These are phyloP conservation scores for Bombyx huttoni DNA, from an alignment of 2,888 invertebrate genomes.

Conservation along the genomic window DNA sequence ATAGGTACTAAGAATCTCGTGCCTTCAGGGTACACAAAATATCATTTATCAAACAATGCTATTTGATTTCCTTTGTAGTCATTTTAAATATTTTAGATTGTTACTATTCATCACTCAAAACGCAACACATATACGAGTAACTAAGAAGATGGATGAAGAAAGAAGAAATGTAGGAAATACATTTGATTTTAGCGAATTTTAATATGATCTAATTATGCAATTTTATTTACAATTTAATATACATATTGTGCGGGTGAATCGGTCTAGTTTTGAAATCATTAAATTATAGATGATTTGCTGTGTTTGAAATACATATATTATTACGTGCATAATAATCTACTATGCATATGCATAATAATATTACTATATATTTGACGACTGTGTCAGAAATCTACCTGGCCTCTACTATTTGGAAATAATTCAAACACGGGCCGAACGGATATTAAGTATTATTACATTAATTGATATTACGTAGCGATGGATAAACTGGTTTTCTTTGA, in stretches of 20 bases:
- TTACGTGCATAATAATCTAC: too few relatives aligned
- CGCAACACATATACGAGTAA: not conserved
- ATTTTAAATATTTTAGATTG: slow-evolving; percentile 9
- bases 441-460: not conserved
- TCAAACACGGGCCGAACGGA: not conserved
- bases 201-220: too few relatives aligned
- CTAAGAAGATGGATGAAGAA: not conserved
- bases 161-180: not conserved
- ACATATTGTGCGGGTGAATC: too few relatives aligned
- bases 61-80: slow-evolving; percentile 16
- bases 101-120: slow-evolving; percentile 10
- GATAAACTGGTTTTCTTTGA: not conserved
- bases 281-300: too few relatives aligned
- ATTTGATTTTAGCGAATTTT: not conserved
- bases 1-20: slow-evolving; percentile 1
- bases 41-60: slow-evolving; percentile 18
- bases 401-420: not conserved
- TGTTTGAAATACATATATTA: too few relatives aligned
- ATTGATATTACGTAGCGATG: not conserved
- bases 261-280: too few relatives aligned
- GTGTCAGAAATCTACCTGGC: not conserved
- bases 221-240: too few relatives aligned
- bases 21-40: slow-evolving; percentile 11
- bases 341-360: too few relatives aligned
- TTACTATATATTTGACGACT: too few relatives aligned